Evolutionary conservation across 2,888 invertebrate species (phyloP), one percentile per base, ranked within the genome.

Genomic region (Patella caerulea): DNA sequence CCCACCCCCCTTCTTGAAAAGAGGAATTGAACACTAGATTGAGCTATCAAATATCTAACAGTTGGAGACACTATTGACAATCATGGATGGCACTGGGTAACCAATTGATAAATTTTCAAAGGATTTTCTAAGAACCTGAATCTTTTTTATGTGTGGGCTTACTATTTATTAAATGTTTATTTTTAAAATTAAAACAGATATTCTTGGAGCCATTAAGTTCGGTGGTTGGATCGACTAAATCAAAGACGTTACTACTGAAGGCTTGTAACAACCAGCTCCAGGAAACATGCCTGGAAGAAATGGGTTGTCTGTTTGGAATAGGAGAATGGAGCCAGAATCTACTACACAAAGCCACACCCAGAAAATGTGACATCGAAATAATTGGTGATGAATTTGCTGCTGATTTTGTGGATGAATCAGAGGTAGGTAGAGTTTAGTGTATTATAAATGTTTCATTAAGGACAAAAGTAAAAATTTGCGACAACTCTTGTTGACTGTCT

Each of bases 161-260:
- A 29, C 29, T 29, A 29, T 29, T 29, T 2, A 29, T 29, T 29
- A 29, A 29, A 29, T 29, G 3, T 29, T 29, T 0, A 3, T 29
- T 29, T 29, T 29, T 3, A 3, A 29, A 29, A 29, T 29, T 29
- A 29, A 29, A 29, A 11, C 78, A 90, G 89, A 84, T 91, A 29
- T 88, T 91, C 75, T 84, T 91, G 70, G 88, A 89, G 54, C 89
- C 90, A 0, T 81, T 91, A 65, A 89, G 88, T 19, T 84, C 88
- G 45, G 88, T 90, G n/a, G 83, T 91, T 29, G 91, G 91, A 3
- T 83, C 85, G 11, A 86, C 87, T 54, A 88, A 87, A 75, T 90
- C 89, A 15, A 90, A 91, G 78, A 82, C 84, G 24, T 79, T 87
- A 56, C 83, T 91, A 7, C 70, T 87, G 24, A 74, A 83, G 45